Conservation (phyloP, 2,888 invertebrate species). For the Arenicola marina region DNA sequence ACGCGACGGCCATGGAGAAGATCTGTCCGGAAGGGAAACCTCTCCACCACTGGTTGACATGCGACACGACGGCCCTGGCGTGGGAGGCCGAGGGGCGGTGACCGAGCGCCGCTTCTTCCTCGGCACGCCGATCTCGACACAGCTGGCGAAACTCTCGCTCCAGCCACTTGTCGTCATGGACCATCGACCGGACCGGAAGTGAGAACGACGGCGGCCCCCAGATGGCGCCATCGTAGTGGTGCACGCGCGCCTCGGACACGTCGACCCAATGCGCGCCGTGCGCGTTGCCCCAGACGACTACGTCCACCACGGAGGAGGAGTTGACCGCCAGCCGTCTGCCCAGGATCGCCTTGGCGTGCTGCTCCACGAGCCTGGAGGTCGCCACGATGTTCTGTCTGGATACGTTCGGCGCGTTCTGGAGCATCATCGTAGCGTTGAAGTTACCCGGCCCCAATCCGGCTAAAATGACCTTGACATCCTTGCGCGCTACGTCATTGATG, state of each 20-base stretch:
- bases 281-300: constrained; percentile 57
- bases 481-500: constrained; percentile 40
- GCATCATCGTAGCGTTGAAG: constrained; percentile 49
- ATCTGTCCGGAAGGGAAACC: constrained; percentile 51
- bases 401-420: constrained; percentile 48
- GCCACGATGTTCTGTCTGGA: constrained; percentile 51
- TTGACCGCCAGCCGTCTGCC: constrained; percentile 51
- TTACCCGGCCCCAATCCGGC: constrained; percentile 54
- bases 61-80: constrained; percentile 43
- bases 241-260: constrained; percentile 41
- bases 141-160: constrained; percentile 46
- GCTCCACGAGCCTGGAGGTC: constrained; percentile 49
- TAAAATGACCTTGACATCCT: constrained; percentile 50
- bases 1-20: constrained; percentile 52
- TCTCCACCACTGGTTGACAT: constrained; percentile 51
- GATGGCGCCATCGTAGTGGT: constrained; percentile 55
- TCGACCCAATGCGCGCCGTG: constrained; percentile 37
- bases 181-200: constrained; percentile 47
- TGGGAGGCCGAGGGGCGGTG: constrained; percentile 39
- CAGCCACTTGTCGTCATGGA: constrained; percentile 56
- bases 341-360: constrained; percentile 52
- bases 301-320: constrained; percentile 50
- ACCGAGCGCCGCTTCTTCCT: constrained; percentile 29
- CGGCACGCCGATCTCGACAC: constrained; percentile 31
- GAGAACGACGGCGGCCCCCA: constrained; percentile 56